These are phyloP conservation scores for Brachionus manjavacas DNA, from an alignment of 1,140 invertebrate species.

Conservation along the genomic window DNA sequence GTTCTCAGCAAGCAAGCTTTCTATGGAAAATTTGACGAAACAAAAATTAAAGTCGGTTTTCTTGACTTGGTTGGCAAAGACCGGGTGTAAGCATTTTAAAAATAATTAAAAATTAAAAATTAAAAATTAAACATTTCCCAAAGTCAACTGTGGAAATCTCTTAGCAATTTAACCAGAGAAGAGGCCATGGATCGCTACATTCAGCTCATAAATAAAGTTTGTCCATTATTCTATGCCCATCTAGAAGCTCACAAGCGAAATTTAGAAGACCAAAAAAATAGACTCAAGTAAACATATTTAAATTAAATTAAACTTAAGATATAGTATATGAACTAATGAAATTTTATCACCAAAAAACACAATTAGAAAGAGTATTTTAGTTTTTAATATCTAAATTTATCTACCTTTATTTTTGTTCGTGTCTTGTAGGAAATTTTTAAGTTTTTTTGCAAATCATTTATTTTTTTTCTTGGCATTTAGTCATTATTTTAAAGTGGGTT, in stretches of 20 bases:
- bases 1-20: conserved; percentile 84
- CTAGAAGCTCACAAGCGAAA: conserved; percentile 83
- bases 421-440: too few species aligned
- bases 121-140: conserved; percentile 45
- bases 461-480: too few species aligned
- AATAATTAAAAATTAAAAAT: background rate
- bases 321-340: too few species aligned
- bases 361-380: too few species aligned
- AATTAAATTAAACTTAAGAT: background rate
- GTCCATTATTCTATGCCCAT: conserved; percentile 80
- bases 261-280: conserved; percentile 66
- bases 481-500: too few species aligned
- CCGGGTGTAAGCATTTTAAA: conserved; percentile 62
- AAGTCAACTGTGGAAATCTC: conserved; percentile 80
- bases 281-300: conserved; percentile 4
- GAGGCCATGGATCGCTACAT: conserved; percentile 88
- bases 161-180: conserved; percentile 76
- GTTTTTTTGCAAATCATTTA: too few species aligned
- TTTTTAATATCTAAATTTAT: too few species aligned
- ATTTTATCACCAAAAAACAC: too few species aligned
- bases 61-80: conserved; percentile 90
- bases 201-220: conserved; percentile 75
- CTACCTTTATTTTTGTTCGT: too few species aligned
- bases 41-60: conserved; percentile 77
- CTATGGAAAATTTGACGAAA: conserved; percentile 73